Evolutionary conservation across 2,797 vertebrate species (phyloP).

Genomic region (Poeciliopsis gracilis): DNA sequence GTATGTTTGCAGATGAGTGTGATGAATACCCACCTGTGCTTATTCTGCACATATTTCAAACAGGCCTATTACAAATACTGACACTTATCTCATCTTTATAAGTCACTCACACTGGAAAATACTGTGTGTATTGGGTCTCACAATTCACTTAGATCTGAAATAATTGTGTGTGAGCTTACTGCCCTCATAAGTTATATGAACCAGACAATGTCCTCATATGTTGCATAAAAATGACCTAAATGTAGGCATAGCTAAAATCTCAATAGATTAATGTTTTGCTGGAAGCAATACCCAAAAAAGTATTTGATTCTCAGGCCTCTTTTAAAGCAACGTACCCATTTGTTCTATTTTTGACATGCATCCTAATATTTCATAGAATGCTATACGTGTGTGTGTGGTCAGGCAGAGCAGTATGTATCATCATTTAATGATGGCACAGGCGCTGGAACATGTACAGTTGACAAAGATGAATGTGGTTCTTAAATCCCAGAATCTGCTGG

Average conservation of each 20-base stretch:
- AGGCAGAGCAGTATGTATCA: slow-evolving; percentile 50
- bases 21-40: neutral
- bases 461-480: slow-evolving; percentile 74
- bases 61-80: neutral
- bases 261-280: neutral
- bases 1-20: neutral
- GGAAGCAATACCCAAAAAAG: neutral
- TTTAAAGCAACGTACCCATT: neutral
- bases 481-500: slow-evolving; percentile 37
- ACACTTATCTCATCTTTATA: neutral
- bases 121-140: no score
- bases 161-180: neutral
- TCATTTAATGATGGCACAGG: slow-evolving; percentile 65
- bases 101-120: no score
- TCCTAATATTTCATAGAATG: slow-evolving; percentile 1
- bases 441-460: slow-evolving; percentile 62
- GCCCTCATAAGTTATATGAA: neutral
- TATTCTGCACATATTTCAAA: neutral
- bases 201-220: neutral
- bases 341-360: neutral
- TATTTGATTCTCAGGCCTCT: slow-evolving; percentile 2
- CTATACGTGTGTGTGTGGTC: neutral
- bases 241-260: neutral
- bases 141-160: no score
- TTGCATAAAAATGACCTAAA: neutral